Base-by-base conservation (phyloP, 2,113 vertebrate species). In the Hippocampus abdominalis region DNA sequence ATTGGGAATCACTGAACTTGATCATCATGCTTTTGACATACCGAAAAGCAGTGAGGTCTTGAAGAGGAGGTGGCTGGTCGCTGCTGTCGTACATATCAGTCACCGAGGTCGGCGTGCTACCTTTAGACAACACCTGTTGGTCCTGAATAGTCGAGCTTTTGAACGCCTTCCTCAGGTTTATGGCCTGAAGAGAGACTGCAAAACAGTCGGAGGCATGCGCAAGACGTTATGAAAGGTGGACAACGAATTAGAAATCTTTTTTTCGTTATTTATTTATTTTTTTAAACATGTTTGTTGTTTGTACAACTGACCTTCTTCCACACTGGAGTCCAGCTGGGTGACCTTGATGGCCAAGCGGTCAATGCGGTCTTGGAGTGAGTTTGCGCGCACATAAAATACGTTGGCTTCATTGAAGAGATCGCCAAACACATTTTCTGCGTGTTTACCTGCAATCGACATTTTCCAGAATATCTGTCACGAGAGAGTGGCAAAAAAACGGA, bases 341-440 rank as follows among this genome's bases (percentile, higher is more conserved):
- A 98, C 96, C 92, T 98, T 98, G 89, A 95, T 81, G 74, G 96
- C 94, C 27, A 98, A 92, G 23, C 92, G 94, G 90, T 98, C 96
- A 25, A 98, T 94, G 66, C 96, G 94, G 85, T 98, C 95, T 93
- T 98, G 96, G 78, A 98, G 95, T 71, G 94, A 95, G 90, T 97
- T 98, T 72, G 96, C 94, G 73, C 96, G 93, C 83, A 93, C 87
- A 79, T 97, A 96, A 89, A 98, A 98, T 79, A 92, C 94, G 91
- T 96, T 98, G 72, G 96, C 96, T 86, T 98, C 96, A 69, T 94
- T 95, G 86, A 98, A 98, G 86, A 98, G 87, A 84, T 98, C 96
- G 36, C 95, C 94, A 79, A 98, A 98, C 84, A 98, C 94, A 84
- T 97, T 96, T 92, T 98, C 96, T 48, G 96, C 96, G 85, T 98